phyloP scores from a whole-genome alignment of 2,797 vertebrate genomes.

The Oryzias dopingdopingensis region DNA sequence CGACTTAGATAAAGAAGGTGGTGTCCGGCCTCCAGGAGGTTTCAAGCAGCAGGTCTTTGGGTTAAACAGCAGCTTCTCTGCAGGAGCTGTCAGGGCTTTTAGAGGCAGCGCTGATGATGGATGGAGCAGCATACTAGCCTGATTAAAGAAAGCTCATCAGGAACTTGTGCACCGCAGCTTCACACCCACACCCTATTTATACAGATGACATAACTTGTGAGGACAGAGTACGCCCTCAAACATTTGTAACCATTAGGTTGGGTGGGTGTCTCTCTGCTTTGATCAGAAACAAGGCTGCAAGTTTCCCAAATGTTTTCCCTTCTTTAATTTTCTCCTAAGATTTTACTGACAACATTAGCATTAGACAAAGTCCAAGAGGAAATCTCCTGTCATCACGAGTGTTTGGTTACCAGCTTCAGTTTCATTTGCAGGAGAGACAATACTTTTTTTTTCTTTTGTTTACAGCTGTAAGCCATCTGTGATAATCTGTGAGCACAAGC shows the following conservation, averaged over 20 bases:
- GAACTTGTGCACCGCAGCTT: slow-evolving; percentile 36
- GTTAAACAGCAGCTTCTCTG: slow-evolving; percentile 52
- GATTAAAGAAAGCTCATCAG: slow-evolving; percentile 60
- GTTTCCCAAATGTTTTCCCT: not conserved
- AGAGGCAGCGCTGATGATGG: slow-evolving; percentile 43
- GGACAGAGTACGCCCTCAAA: slow-evolving; percentile 12
- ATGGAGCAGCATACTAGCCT: slow-evolving; percentile 49
- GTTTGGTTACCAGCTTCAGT: slow-evolving; percentile 19
- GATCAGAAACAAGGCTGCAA: slow-evolving; percentile 5
- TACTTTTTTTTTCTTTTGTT: slow-evolving; percentile 24
- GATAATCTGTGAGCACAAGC: slow-evolving; percentile 49
- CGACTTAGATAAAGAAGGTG: slow-evolving; percentile 18
- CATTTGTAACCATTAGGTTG: slow-evolving; percentile 23
- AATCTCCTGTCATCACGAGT: slow-evolving; percentile 31
- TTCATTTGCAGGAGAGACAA: slow-evolving; percentile 20
- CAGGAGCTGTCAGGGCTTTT: slow-evolving; percentile 45
- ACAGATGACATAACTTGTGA: slow-evolving; percentile 28
- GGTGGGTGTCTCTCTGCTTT: slow-evolving; percentile 12
- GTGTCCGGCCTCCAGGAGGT: slow-evolving; percentile 16
- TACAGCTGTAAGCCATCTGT: slow-evolving; percentile 49
- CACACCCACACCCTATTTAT: slow-evolving; percentile 14
- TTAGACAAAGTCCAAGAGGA: slow-evolving; percentile 22
- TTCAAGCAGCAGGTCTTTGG: slow-evolving; percentile 53
- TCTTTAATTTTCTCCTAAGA: slow-evolving; percentile 16
- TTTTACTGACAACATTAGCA: slow-evolving; percentile 22